phyloP scores from a whole-genome alignment of 2,113 vertebrate genomes.

The Onychostoma macrolepis region DNA sequence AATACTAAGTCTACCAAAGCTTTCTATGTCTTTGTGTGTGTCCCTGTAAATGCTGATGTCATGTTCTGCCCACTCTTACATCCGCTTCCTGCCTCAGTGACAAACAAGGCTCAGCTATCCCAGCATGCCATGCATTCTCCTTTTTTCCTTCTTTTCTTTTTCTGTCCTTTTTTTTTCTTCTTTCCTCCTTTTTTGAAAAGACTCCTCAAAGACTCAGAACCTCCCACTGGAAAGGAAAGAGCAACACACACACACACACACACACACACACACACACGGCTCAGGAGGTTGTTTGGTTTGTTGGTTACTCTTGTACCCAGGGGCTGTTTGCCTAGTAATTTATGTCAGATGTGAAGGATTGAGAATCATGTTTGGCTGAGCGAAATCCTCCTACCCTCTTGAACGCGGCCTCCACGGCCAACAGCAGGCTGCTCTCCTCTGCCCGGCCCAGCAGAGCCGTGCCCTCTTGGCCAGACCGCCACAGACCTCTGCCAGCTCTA shows the following conservation, averaged over 20 bases:
- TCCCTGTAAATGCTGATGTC: constrained; percentile 68
- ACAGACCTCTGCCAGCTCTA: background rate
- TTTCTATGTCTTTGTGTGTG: background rate
- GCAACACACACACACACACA: constrained; percentile 5
- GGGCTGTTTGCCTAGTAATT: constrained; percentile 83
- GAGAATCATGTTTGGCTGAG: constrained; percentile 82
- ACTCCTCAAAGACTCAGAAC: constrained; percentile 58
- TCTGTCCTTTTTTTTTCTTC: constrained; percentile 68
- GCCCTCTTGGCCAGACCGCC: constrained; percentile 14
- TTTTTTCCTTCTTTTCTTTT: constrained; percentile 6
- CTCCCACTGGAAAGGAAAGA: constrained; percentile 74
- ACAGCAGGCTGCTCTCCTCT: background rate
- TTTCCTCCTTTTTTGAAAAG: constrained; percentile 75
- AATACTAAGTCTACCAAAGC: background rate
- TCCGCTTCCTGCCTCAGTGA: constrained; percentile 80
- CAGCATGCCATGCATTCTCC: constrained; percentile 76
- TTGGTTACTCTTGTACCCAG: constrained; percentile 77
- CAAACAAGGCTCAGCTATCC: constrained; percentile 79
- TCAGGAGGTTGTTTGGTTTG: constrained; percentile 76
- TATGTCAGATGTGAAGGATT: constrained; percentile 80
- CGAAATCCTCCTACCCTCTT: constrained; percentile 70
- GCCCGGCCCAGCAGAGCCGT: background rate
- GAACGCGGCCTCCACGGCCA: background rate
- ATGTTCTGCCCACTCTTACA: constrained; percentile 72
- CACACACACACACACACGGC: background rate